Conservation (phyloP, 2,113 vertebrate species). For the Catharus minimus region DNA sequence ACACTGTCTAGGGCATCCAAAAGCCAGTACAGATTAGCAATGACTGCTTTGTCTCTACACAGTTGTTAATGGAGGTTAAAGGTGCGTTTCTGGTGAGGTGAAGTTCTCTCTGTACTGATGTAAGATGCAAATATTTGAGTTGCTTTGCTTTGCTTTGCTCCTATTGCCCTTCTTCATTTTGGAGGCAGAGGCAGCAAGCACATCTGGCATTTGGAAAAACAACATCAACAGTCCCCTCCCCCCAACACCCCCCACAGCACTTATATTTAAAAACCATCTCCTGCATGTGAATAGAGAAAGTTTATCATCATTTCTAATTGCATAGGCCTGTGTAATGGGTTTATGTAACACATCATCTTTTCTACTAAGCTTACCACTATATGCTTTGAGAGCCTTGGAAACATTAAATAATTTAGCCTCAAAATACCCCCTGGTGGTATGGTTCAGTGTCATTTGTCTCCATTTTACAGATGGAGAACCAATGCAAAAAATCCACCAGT, state of each 20-base stretch:
- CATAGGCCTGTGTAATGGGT: conserved; percentile 5
- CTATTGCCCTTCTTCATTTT: conserved; percentile 37
- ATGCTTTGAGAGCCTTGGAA: not conserved
- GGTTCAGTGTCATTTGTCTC: not conserved
- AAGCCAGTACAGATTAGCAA: not conserved
- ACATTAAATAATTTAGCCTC: conserved; percentile 46
- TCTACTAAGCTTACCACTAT: not conserved
- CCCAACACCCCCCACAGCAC: not conserved
- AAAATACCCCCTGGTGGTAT: conserved; percentile 16
- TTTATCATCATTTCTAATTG: conserved; percentile 48
- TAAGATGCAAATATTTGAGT: conserved; percentile 72
- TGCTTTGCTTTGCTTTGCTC: conserved; percentile 9
- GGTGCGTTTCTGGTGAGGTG: conserved; percentile 14
- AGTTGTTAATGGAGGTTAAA: not conserved
- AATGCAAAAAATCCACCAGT: not conserved
- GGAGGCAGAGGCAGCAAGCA: conserved; percentile 34
- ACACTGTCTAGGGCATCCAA: not conserved
- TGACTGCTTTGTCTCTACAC: not conserved
- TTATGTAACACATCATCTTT: conserved; percentile 1
- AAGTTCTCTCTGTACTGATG: conserved; percentile 50
- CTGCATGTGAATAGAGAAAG: conserved; percentile 21
- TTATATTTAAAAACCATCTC: conserved; percentile 65
- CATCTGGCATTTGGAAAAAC: conserved; percentile 38
- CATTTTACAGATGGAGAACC: conserved; percentile 35
- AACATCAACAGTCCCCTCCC: not conserved